Evolutionary conservation across 2,888 invertebrate genomes (phyloP), one percentile per base, ranked within the genome.

Genomic region (Adelphocoris suturalis): DNA sequence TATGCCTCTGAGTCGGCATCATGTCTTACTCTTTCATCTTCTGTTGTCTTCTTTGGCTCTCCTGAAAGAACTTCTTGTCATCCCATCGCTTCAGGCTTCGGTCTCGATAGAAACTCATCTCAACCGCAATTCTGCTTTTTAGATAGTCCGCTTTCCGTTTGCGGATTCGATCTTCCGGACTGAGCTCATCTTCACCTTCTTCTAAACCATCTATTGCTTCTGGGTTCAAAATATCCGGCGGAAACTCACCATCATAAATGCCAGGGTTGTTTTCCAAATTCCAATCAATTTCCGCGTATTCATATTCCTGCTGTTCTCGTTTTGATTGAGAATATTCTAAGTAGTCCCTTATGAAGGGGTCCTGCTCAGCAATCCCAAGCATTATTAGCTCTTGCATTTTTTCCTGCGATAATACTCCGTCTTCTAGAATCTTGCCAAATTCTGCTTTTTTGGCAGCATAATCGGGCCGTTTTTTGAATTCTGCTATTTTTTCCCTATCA

Each of bases 271-370:
- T 48, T 19, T 82, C 82, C 9, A 82, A 19, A 11, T 52, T 47
- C 27, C 47, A 28, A 19, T 48, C 52, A 0, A 82, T 37, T 82
- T 82, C 82, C 13, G 52, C 23, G 14, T 16, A 23, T 16, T 47
- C 52, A 0, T n/a, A 47, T 27, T 48, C 82, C 16, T 82, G 19
- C 52, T 19, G 23, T 5, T 82, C 23, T 14, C 27, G 82, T 19
- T 27, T 48, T 4, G 48, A 48, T 16, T 48, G 28, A 12, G 48
- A 11, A 78, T 61, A 78, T 11, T 76, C 80, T 0, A 88, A 19
- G 12, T 48, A 88, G 37, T 88, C 88, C 28, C 78, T 88, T 0
- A 88, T 23, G 68, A 88, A 88, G 11, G 88, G 88, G 23, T 88
- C 88, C 11, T 57, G 68, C 0, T 88, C 28, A 0, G 78, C 57